phyloP scores from a whole-genome alignment of 2,888 invertebrate species.

The Lycaena phlaeas region DNA sequence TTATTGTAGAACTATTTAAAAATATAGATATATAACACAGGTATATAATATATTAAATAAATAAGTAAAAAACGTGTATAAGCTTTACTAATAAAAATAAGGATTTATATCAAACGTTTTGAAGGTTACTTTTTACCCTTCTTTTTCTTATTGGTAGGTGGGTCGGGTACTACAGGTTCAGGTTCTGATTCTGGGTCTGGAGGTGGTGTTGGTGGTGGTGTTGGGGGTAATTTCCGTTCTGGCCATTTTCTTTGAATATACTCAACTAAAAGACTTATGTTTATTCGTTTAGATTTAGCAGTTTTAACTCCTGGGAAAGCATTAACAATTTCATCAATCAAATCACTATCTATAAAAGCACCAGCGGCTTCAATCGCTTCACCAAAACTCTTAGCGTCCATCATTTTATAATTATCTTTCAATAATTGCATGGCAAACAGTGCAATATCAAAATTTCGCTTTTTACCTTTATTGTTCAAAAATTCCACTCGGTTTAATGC shows the following conservation, averaged over 20 bases:
- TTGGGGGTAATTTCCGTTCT: constrained; percentile 31
- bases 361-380: constrained; percentile 21
- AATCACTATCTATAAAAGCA: constrained; percentile 27
- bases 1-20: no score
- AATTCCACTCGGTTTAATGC: constrained; percentile 30
- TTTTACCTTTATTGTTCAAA: constrained; percentile 28
- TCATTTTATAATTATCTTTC: constrained; percentile 21
- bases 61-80: no score
- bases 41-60: no score
- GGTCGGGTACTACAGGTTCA: not conserved
- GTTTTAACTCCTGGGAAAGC: constrained; percentile 28
- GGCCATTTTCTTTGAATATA: constrained; percentile 40
- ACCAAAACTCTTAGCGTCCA: constrained; percentile 24
- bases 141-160: constrained; percentile 19
- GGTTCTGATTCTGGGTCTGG: constrained; percentile 22
- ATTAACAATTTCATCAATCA: constrained; percentile 26
- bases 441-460: constrained; percentile 30
- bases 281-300: constrained; percentile 25
- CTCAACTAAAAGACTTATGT: constrained; percentile 29
- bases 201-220: constrained; percentile 23
- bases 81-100: no score
- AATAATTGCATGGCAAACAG: constrained; percentile 26
- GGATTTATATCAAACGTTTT: no score
- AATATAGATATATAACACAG: no score
- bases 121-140: no score